Base-by-base conservation (phyloP, 2,888 invertebrate species). In the Eupelmus urozonus region DNA sequence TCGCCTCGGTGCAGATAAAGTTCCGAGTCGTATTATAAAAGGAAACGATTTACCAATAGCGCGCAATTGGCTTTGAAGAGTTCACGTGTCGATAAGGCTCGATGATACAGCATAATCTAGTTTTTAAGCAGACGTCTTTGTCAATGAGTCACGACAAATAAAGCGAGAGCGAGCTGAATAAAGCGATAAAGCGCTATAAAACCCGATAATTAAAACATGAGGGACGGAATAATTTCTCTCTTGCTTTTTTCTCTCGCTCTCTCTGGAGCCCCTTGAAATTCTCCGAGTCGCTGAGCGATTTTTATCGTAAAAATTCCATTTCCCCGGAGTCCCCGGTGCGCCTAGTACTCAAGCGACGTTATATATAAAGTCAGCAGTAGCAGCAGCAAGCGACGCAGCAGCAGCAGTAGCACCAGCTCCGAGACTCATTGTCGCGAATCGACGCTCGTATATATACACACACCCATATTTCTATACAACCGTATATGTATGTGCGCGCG, bases 281-380 rank as follows among this genome's bases (percentile, higher is more conserved):
- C 62, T 74, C 60, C 70, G 34, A 67, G 73, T 71, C 75, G 25
- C 66, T 45, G 72, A 76, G 60, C 73, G 70, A 74, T 80, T 80
- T 80, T 80, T 78, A 80, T 80, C 78, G 72, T 63, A 57, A 72
- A 72, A 80, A 80, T 72, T 78, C 69, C 75, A 80, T 80, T 78
- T 80, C 74, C 72, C 75, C 55, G 45, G 67, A 45, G 60, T 40
- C 55, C n/a, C 29, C 27, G 16, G 13, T 16, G 23, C 16, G 29
- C 27, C n/a, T 49, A 0, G 49, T 34, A 34, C 9, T 34, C 34
- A 5, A 13, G 29, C 16, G 25, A 34, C 65, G n/a, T 40, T 23
- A 40, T 13, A 40, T 51, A 69, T 70, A 71, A 71, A 60, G 66
- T 71, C 60, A 29, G 42, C 34, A 42, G 25, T n/a, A 9, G 59